phyloP scores from a whole-genome alignment of 2,888 invertebrate genomes.

The Diogma glabrata region DNA sequence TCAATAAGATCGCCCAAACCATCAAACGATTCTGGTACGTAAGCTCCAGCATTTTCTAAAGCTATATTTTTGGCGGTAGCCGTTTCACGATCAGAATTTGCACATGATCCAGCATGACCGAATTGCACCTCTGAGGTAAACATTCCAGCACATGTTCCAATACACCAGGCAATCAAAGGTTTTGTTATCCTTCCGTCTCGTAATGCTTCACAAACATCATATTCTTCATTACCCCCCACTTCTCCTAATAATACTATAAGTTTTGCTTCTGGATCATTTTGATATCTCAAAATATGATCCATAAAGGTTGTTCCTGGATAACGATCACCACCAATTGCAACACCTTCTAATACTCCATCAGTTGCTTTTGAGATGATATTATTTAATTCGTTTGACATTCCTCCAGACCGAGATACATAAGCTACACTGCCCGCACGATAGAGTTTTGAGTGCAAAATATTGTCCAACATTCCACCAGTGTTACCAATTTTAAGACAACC shows the following conservation, averaged over 20 bases:
- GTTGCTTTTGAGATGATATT: conserved; percentile 95
- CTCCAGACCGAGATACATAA: conserved; percentile 96
- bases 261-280: conserved; percentile 72
- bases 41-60: conserved; percentile 68
- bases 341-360: conserved; percentile 94
- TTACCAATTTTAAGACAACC: conserved; percentile 99
- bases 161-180: conserved; percentile 97
- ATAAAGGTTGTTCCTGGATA: conserved; percentile 98
- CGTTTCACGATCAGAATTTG: conserved; percentile 87
- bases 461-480: conserved; percentile 99
- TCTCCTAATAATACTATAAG: conserved; percentile 94
- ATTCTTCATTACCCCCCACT: conserved; percentile 98
- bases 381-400: conserved; percentile 99
- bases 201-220: conserved; percentile 85
- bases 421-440: conserved; percentile 96
- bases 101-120: conserved; percentile 98
- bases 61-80: conserved; percentile 86
- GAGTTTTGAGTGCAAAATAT: conserved; percentile 91
- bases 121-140: conserved; percentile 90
- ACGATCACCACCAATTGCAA: conserved; percentile 95
- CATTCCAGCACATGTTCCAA: conserved; percentile 84
- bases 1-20: conserved; percentile 69
- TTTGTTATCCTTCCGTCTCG: conserved; percentile 72
- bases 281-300: conserved; percentile 86
- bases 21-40: conserved; percentile 90